phyloP scores from a whole-genome alignment of 2,113 vertebrate genomes.

The Rhegmatorhina hoffmannsi region DNA sequence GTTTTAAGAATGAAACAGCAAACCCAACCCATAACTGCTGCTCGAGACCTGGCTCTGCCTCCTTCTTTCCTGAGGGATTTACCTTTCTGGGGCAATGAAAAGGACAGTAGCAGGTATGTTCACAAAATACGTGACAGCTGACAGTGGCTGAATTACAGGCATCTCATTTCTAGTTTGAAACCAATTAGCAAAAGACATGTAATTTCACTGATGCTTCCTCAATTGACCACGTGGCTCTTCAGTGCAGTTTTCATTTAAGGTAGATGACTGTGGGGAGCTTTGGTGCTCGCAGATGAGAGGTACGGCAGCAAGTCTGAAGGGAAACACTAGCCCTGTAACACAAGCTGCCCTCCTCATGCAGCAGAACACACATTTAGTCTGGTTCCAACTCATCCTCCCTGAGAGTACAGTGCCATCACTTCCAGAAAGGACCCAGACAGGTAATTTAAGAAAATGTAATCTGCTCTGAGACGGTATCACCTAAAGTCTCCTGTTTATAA shows the following conservation, averaged over 20 bases:
- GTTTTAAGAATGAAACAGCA: background rate
- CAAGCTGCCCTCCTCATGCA: background rate
- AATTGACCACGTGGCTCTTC: background rate
- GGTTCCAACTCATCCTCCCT: background rate
- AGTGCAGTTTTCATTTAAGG: background rate
- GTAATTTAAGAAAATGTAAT: slow-evolving; percentile 1
- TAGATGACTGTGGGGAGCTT: background rate
- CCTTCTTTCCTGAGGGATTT: background rate
- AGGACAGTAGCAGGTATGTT: fast-evolving
- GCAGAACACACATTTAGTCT: background rate
- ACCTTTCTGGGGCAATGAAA: background rate
- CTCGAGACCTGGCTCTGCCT: background rate
- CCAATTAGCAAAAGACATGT: background rate
- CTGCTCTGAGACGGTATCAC: background rate
- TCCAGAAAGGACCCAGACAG: background rate
- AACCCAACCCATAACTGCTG: background rate
- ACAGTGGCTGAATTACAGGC: background rate
- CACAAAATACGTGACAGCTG: background rate
- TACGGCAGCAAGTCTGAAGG: background rate
- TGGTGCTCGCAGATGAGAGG: background rate
- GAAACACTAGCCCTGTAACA: background rate
- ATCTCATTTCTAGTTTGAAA: background rate
- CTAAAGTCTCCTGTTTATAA: background rate
- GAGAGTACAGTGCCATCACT: background rate
- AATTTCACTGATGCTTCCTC: background rate